Evolutionary conservation across 2,113 vertebrate genomes (phyloP).

Genomic region (Okapia johnstoni): DNA sequence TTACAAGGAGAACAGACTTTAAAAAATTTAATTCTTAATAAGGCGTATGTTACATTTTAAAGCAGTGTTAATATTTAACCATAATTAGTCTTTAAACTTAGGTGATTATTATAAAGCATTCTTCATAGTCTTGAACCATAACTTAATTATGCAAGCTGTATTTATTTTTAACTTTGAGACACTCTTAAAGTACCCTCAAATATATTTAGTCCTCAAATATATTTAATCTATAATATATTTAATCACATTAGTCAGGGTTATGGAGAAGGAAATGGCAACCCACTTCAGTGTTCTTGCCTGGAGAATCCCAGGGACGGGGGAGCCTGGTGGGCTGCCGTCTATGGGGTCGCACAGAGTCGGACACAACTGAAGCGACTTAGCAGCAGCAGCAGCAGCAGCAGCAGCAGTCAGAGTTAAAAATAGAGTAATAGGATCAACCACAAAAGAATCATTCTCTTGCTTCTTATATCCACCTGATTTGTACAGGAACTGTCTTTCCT

Average conservation of each 20-base stretch:
- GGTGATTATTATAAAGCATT: neutral
- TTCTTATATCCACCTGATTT: neutral
- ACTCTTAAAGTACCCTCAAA: neutral
- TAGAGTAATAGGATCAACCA: neutral
- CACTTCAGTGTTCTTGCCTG: no score
- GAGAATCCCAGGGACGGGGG: no score
- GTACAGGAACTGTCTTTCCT: neutral
- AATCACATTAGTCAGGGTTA: neutral
- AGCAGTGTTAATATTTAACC: neutral
- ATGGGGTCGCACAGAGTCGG: no score
- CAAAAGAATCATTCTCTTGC: neutral
- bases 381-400: no score
- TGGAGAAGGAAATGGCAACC: no score
- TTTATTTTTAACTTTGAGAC: conserved; percentile 18
- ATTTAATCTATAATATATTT: neutral
- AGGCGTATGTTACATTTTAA: neutral
- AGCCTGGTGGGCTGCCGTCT: no score
- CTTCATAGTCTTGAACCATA: neutral
- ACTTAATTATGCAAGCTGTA: neutral
- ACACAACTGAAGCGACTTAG: no score
- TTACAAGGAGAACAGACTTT: neutral
- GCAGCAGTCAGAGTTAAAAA: neutral
- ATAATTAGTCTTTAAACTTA: conserved; percentile 15
- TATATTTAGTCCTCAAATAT: neutral
- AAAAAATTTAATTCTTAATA: neutral